Base-by-base conservation (phyloP, 2,797 vertebrate genomes). In the Sebastiscus albofasciatus region DNA sequence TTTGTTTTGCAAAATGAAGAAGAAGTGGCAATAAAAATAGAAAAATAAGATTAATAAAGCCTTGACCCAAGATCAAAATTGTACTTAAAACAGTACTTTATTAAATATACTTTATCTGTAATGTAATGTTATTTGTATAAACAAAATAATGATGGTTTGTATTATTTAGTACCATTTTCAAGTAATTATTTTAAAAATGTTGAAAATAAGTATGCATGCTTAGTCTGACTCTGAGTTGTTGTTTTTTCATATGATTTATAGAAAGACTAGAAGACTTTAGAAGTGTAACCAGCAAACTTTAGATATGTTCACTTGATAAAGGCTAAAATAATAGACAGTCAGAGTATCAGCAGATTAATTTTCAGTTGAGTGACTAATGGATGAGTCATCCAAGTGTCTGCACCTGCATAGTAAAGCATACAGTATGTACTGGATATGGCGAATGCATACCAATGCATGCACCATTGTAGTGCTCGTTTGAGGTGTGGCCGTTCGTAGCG, bases 321-420 rank as follows among this genome's bases (percentile, higher is more conserved):
- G 18, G 67, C 22, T 56, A 0, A 9, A n/a, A 12, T 29, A 6
- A 34, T 24, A 70, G 24, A 54, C 26, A 49, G 66, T 49, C 12
- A 65, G 3, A 56, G 16, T 6, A 22, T 1, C 34, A 24, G 1
- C 18, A 10, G 5, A 59, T 73, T 56, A 0, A 33, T 65, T 33
- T 61, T 60, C 11, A 14, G 34, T 74, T 72, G n/a, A 42, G n/a
- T 67, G 60, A 86, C 60, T 42, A 58, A 71, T 52, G 8, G 4
- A 49, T 83, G 83, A 85, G 26, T 85, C 77, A 79, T 24, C 5
- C 2, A 58, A 10, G 7, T 70, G 59, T 86, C 82, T 79, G 67
- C 10, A 22, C 42, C 54, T 29, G 12, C 55, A 67, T 16, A 16
- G 24, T 68, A 68, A 68, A 67, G 20, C 29, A 33, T 7, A 69